These are phyloP conservation scores for Agapornis canus DNA, from an alignment of 2,797 vertebrate genomes.

Conservation along the genomic window DNA sequence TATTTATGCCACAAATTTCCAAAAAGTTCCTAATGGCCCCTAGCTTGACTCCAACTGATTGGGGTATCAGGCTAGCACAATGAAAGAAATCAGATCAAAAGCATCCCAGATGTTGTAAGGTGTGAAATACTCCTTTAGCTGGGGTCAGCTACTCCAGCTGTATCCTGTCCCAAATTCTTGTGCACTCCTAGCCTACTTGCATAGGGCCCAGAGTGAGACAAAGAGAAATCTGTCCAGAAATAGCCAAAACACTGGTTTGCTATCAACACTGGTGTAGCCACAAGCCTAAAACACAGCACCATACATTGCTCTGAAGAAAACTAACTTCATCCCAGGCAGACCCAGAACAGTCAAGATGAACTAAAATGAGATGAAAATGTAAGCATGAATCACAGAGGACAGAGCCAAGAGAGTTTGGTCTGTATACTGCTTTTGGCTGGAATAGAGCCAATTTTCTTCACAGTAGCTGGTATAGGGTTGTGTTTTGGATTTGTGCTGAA, in stretches of 20 bases:
- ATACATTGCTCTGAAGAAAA: not conserved
- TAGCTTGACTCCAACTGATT: not conserved
- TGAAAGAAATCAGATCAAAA: not conserved
- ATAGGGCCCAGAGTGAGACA: not conserved
- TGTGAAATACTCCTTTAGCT: not conserved
- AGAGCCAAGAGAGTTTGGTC: not conserved
- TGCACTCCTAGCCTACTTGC: fast-evolving
- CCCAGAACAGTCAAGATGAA: not conserved
- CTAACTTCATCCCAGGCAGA: not conserved
- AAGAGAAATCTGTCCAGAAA: not conserved
- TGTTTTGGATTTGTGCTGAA: not conserved
- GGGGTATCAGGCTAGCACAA: not conserved
- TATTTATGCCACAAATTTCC: not conserved
- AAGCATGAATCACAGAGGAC: not conserved
- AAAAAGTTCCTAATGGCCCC: not conserved
- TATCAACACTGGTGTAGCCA: not conserved
- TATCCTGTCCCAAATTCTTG: not conserved
- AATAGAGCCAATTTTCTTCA: not conserved
- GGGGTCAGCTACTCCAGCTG: not conserved
- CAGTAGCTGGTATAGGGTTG: not conserved
- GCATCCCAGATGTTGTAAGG: not conserved
- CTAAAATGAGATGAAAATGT: not conserved
- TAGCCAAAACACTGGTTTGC: not conserved
- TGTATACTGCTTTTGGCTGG: not conserved
- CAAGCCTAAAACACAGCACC: not conserved